These are phyloP conservation scores for Drosophila triauraria DNA, from an alignment of 1,140 invertebrate genomes.

Conservation along the genomic window DNA sequence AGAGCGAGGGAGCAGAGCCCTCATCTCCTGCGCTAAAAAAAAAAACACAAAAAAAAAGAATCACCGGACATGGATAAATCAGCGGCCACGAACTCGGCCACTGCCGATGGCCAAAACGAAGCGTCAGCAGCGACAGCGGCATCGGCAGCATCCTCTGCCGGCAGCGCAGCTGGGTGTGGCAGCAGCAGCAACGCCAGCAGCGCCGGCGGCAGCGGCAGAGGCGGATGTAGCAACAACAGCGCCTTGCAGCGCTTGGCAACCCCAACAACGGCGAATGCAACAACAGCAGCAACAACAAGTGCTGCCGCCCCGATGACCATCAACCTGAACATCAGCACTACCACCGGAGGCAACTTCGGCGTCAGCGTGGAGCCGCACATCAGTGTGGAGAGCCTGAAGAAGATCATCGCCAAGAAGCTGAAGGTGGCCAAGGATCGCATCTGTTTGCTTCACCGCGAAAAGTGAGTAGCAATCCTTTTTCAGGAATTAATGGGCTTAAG, in stretches of 20 bases:
- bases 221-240: slow-evolving; percentile 32
- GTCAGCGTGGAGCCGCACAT: slow-evolving; percentile 91
- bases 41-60: not conserved
- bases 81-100: slow-evolving; percentile 68
- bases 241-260: slow-evolving; percentile 48
- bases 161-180: slow-evolving; percentile 45
- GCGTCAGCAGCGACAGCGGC: slow-evolving; percentile 42
- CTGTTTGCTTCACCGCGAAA: slow-evolving; percentile 95
- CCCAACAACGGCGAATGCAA: slow-evolving; percentile 15
- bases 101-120: slow-evolving; percentile 61
- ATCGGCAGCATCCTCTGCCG: slow-evolving; percentile 25
- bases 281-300: slow-evolving; percentile 18
- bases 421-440: slow-evolving; percentile 97
- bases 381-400: slow-evolving; percentile 94
- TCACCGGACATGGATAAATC: slow-evolving; percentile 69
- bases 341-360: slow-evolving; percentile 95
- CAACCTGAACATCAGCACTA: slow-evolving; percentile 93
- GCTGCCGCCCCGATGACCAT: slow-evolving; percentile 84
- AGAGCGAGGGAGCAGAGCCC: slow-evolving; percentile 12
- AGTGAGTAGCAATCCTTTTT: slow-evolving; percentile 87
- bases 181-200: slow-evolving; percentile 40
- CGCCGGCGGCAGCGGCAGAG: slow-evolving; percentile 10
- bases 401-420: slow-evolving; percentile 95
- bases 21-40: slow-evolving; percentile 17
- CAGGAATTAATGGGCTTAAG: no score